Base-by-base conservation (phyloP, 2,797 vertebrate species). In the Lepidocolaptes lacrymiger region DNA sequence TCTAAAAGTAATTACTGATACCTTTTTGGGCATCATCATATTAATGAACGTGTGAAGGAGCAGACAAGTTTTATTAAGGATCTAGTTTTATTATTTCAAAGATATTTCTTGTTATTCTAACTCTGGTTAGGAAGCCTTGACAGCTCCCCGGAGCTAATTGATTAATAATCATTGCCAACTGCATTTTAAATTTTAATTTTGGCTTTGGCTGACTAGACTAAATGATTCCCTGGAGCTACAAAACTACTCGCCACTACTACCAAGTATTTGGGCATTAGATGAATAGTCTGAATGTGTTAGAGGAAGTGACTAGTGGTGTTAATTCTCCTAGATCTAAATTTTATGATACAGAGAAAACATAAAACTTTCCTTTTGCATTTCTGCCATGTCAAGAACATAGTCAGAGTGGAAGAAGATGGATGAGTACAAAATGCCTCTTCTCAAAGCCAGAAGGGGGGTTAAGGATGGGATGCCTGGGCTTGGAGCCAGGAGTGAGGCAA, bases 121-220 rank as follows among this genome's bases (percentile, higher is more conserved):
- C 64, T 94, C 79, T 39, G 76, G 43, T 74, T 78, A 59, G 94
- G 79, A 95, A 94, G 76, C 81, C 62, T 37, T 92, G 93, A 95
- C 28, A 19, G 83, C 74, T 95, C 94, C 96, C 96, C 88, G 72
- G 88, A 96, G 94, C 79, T 94, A 93, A 94, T 4, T 96, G 96
- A 97, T 96, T 96, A 95, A 96, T 92, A 93, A 95, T 71, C 79
- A 85, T 39, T 92, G 90, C 94, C 88, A 91, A 78, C 49, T 88
- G 69, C 79, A 83, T 95, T 96, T 95, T 91, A 93, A 67, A 96
- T 93, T 96, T 94, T 90, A 79, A 95, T 95, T 95, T 69, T 93
- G 93, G 94, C 89, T 88, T 87, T 81, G 89, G 77, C 75, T 85
- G 86, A 81, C 89, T 75, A 59, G 59, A 67, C 63, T 83, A 69